Evolutionary conservation across 2,888 invertebrate species (phyloP), one percentile per base, ranked within the genome.

Genomic region (Lasioglossum figueresi): DNA sequence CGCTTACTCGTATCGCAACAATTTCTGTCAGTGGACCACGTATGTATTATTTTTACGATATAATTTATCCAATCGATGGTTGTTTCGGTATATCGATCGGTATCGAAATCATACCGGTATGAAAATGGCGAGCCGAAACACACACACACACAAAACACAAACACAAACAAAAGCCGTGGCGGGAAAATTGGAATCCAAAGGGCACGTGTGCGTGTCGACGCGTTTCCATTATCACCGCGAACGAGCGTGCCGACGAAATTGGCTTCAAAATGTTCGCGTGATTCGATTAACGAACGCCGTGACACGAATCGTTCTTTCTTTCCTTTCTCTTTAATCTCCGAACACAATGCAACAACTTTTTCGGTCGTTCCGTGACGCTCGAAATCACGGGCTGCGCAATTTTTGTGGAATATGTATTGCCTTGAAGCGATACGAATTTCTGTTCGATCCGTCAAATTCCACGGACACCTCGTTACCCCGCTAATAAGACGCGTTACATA

Each of bases 101-200:
- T 37, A 37, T 6, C 37, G 37, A 37, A 37, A 12, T 43, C 43
- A 14, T 14, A 40, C 45, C 45, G 48, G 48, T 5, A 5, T 34
- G 31, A 73, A 86, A 76, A 85, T 23, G 79, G 52, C 48, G 19
- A 45, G 31, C 1, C 23, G 43, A 56, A 43, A 76, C 73, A 68
- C 27, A 68, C n/a, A n/a, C n/a, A n/a, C n/a, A n/a, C n/a, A n/a
- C n/a, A n/a, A n/a, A n/a, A n/a, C n/a, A n/a, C n/a, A n/a, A n/a
- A n/a, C n/a, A n/a, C n/a, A n/a, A n/a, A 48, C 63, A 68, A 72
- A 85, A 85, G 68, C 37, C 63, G 48, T 79, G 85, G 85, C 85
- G 85, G 81, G 85, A 85, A 85, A 85, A 81, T 81, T 81, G 78
- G 59, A 85, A 81, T 85, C 71, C 85, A 78, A 85, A 83, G 81